Evolutionary conservation across 2,797 vertebrate genomes (phyloP).

Genomic region (Chaunax sp.): DNA sequence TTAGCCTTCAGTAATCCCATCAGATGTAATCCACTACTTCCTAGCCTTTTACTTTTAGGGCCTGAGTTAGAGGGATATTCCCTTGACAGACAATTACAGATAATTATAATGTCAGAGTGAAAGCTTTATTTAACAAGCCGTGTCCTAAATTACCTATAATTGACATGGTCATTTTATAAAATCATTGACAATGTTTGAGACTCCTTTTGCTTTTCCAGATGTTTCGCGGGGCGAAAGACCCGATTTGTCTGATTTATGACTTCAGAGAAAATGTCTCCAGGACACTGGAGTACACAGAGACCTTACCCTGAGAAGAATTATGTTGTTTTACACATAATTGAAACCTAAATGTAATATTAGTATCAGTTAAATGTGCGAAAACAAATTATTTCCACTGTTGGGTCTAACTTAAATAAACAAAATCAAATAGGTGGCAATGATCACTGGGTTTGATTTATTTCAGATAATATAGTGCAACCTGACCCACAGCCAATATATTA

Average conservation of each 20-base stretch:
- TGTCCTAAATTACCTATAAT: constrained; percentile 79
- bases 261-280: constrained; percentile 51
- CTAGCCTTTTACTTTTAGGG: constrained; percentile 17
- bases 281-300: constrained; percentile 20
- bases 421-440: constrained; percentile 22
- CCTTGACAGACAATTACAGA: constrained; percentile 75
- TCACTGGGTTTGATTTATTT: constrained; percentile 59
- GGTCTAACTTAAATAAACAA: constrained; percentile 24
- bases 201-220: constrained; percentile 74
- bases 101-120: constrained; percentile 73
- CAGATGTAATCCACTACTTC: constrained; percentile 55
- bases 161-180: constrained; percentile 76
- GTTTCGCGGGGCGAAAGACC: constrained; percentile 59
- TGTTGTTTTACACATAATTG: constrained; percentile 33
- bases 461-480: constrained; percentile 34
- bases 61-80: constrained; percentile 58
- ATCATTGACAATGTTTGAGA: constrained; percentile 75
- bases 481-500: constrained; percentile 15
- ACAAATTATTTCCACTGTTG: constrained; percentile 1
- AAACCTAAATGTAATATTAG: constrained; percentile 1
- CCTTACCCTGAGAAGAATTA: neutral
- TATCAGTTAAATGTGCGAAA: constrained; percentile 24
- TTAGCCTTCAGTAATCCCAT: constrained; percentile 52
- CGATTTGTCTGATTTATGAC: constrained; percentile 67
- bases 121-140: constrained; percentile 79